Evolutionary conservation across 2,113 vertebrate species (phyloP).

Genomic region (Pelvicachromis taeniatus): DNA sequence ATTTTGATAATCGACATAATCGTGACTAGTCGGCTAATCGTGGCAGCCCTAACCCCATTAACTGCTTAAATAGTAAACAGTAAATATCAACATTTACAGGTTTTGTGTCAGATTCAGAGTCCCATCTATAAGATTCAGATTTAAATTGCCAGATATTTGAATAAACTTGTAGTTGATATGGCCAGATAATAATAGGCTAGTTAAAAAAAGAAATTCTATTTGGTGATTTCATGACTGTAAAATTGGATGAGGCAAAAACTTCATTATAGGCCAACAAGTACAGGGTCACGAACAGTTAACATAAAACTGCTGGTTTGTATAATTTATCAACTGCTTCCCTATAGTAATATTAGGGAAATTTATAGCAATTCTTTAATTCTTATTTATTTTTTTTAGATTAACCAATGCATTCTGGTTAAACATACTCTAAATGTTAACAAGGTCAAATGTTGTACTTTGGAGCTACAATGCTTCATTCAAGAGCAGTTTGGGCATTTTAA

Average conservation of each 20-base stretch:
- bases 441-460: neutral
- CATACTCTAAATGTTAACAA: neutral
- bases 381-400: accelerated
- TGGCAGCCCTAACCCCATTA: too few relatives aligned
- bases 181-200: neutral
- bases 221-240: neutral
- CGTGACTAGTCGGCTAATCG: too few relatives aligned
- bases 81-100: neutral
- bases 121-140: neutral
- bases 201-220: neutral
- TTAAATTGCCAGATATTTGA: neutral
- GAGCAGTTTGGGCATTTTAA: neutral
- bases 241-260: neutral
- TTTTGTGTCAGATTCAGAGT: neutral
- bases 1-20: too few relatives aligned
- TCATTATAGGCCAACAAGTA: neutral
- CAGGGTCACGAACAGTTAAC: neutral
- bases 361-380: neutral
- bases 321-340: neutral
- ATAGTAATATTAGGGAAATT: neutral
- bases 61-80: neutral
- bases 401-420: neutral
- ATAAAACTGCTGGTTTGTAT: neutral
- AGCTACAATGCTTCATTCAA: neutral
- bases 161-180: neutral